These are phyloP conservation scores for Ceramica pisi DNA, from an alignment of 2,888 invertebrate species.

Conservation along the genomic window DNA sequence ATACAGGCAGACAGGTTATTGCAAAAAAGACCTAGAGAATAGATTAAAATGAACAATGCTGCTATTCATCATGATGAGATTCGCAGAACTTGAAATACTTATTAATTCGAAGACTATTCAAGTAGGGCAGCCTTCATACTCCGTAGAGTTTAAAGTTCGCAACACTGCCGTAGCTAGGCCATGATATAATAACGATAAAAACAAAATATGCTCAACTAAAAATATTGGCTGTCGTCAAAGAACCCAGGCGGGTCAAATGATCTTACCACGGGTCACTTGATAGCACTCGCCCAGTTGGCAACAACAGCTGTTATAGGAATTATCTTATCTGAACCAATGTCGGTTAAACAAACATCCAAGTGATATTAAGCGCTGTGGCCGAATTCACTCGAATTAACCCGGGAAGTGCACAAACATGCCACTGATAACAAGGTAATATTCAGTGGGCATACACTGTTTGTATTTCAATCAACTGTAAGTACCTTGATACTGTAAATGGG, in stretches of 20 bases:
- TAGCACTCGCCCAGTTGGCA: conserved; percentile 63
- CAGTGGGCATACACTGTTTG: conserved; percentile 43
- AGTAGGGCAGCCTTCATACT: conserved; percentile 31
- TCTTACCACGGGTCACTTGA: conserved; percentile 66
- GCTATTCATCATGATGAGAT: conserved; percentile 43
- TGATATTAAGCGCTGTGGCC: conserved; percentile 61
- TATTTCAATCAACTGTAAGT: conserved; percentile 52
- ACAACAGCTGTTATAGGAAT: conserved; percentile 70
- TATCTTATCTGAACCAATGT: conserved; percentile 72
- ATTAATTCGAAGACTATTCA: conserved; percentile 16
- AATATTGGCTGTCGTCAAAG: conserved; percentile 36
- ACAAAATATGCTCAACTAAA: conserved; percentile 22
- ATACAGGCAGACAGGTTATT: conserved; percentile 21
- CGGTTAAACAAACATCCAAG: conserved; percentile 66
- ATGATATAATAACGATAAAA: conserved; percentile 23
- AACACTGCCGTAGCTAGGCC: conserved; percentile 21
- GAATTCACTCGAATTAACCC: conserved; percentile 64
- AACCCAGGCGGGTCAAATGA: conserved; percentile 44
- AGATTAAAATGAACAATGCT: conserved; percentile 50
- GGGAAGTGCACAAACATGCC: conserved; percentile 66
- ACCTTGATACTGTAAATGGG: conserved; percentile 29
- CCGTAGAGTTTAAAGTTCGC: conserved; percentile 42
- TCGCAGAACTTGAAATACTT: conserved; percentile 43
- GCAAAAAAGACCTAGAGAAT: conserved; percentile 53
- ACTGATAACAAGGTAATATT: conserved; percentile 53